Evolutionary conservation across 2,888 invertebrate species (phyloP).

Genomic region (Quadroppia sp.): DNA sequence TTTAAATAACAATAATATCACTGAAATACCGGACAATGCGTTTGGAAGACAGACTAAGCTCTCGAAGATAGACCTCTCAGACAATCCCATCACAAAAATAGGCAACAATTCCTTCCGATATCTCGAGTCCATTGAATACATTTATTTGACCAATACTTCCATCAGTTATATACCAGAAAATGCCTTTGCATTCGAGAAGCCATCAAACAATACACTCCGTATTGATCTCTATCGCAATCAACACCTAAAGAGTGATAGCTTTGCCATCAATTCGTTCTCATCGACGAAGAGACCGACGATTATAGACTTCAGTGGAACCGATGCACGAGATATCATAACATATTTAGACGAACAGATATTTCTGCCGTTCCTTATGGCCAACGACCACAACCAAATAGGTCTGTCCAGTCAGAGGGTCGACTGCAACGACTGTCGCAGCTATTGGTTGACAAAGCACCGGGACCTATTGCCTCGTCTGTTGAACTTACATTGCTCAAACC

Average conservation of each 20-base stretch:
- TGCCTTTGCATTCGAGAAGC: not conserved
- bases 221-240: not conserved
- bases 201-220: not conserved
- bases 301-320: not conserved
- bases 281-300: not conserved
- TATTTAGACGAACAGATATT: not conserved
- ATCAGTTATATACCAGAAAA: not conserved
- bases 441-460: not conserved
- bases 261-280: not conserved
- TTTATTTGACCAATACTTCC: not conserved
- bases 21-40: not conserved
- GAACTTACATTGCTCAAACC: no score
- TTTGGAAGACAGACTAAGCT: not conserved
- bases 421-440: not conserved
- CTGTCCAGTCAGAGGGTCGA: not conserved
- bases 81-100: not conserved
- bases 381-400: not conserved
- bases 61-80: not conserved
- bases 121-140: not conserved
- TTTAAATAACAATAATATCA: not conserved
- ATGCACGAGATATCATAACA: not conserved
- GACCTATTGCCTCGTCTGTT: no score
- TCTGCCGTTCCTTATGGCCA: not conserved
- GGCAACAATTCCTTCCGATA: not conserved
- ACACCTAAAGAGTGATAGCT: not conserved